Evolutionary conservation across 2,113 vertebrate species (phyloP), one percentile per base, ranked within the genome.

Genomic region (Uropsilus gracilis): DNA sequence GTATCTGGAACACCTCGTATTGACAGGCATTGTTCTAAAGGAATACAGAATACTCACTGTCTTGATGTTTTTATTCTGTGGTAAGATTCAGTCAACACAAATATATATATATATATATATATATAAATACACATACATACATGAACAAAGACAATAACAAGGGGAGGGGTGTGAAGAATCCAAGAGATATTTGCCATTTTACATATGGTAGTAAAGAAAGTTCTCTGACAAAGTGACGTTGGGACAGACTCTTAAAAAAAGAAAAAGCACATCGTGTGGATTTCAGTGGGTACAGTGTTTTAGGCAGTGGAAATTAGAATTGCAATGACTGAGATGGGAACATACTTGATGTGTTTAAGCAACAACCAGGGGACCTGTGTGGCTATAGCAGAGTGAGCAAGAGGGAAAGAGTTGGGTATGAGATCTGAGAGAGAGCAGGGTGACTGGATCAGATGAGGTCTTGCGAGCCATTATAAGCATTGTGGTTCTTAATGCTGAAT

Each of bases 11-110:
- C 26, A 69, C 26, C 8, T 89, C 28, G 44, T 57, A 59, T 32
- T 66, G 64, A 9, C 66, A 85, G 28, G 6, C 24, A 71, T 69
- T 63, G 26, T 75, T 92, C 66, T 75, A 92, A 26, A 89, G n/a
- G 59, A 1, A 80, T 34, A 48, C 10, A 76, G 55, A 76, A 71
- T 82, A 59, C 53, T 20, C 39, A 9, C 48, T 48, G 4, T 94
- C 57, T 92, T 78, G 69, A 17, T 75, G 53, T 73, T 75, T 68
- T 17, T 10, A 82, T 92, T 89, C 73, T 93, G 48, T 81, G 37
- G 39, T 61, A 32, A 64, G 63, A 90, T 6, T 59, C 28, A 39
- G 48, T 32, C 16, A 72, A 75, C 57, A 48, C 28, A 64, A 64
- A 88, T 8, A 72, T 81, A 72, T 1, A 68, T 63, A 63, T n/a